Evolutionary conservation across 1,140 invertebrate genomes (phyloP).

Genomic region (Pectinophora gossypiella): DNA sequence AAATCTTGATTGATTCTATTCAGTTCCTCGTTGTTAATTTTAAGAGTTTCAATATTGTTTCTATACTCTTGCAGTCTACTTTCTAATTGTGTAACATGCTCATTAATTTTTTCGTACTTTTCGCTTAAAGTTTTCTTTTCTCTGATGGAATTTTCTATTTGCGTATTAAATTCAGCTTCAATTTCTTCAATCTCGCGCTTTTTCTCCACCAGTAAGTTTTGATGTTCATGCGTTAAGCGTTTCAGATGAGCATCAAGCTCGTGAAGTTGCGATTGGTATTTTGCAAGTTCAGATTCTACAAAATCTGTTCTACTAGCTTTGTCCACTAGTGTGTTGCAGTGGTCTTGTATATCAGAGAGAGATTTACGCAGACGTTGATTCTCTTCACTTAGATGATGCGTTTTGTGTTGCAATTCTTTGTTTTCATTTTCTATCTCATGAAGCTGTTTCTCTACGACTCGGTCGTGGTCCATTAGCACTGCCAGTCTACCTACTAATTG

Average conservation of each 20-base stretch:
- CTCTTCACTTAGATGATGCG: conserved; percentile 62
- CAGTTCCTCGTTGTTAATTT: conserved; percentile 46
- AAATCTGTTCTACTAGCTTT: conserved; percentile 47
- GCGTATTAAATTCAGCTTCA: conserved; percentile 78
- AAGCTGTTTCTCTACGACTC: conserved; percentile 75
- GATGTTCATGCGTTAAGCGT: conserved; percentile 72
- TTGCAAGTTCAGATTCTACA: conserved; percentile 37
- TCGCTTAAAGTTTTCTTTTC: conserved; percentile 74
- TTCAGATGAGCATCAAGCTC: conserved; percentile 73
- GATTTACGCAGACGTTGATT: conserved; percentile 54
- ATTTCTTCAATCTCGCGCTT: conserved; percentile 77
- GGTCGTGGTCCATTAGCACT: conserved; percentile 75
- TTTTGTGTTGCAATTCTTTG: conserved; percentile 72
- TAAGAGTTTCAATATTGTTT: conserved; percentile 40
- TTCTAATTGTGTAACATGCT: conserved; percentile 69
- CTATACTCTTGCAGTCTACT: conserved; percentile 50
- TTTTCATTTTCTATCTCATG: conserved; percentile 76
- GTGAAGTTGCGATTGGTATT: conserved; percentile 46
- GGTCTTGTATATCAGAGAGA: conserved; percentile 48
- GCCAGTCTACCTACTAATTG: conserved; percentile 73
- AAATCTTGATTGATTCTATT: conserved; percentile 47
- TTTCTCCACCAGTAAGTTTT: conserved; percentile 70
- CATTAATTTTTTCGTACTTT: conserved; percentile 75
- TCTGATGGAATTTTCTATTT: conserved; percentile 76
- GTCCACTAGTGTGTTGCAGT: conserved; percentile 36